Percentiles rank a stretch among this genome's conserved stretches.
phyloP scores from a whole-genome alignment of 2,113 vertebrate genomes.

The Calidris pugnax region DNA sequence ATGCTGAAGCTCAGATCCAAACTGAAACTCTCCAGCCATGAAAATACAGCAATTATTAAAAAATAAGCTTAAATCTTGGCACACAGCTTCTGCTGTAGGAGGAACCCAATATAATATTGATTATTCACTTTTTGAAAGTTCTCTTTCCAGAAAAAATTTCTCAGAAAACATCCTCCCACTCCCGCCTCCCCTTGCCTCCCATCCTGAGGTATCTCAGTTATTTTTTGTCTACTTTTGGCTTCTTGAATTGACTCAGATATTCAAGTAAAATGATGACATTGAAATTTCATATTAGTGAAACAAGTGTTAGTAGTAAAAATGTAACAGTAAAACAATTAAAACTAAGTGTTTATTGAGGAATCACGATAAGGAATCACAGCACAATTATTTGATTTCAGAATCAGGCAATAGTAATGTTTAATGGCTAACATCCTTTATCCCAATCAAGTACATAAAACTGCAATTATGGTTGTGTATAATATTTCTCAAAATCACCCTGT shows the following conservation, averaged over 20 bases:
- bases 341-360: background rate
- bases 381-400: background rate
- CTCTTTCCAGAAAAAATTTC: background rate
- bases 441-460: background rate
- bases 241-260: background rate
- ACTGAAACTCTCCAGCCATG: background rate
- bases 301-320: background rate
- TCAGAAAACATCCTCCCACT: background rate
- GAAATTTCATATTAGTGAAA: background rate
- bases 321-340: background rate
- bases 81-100: background rate
- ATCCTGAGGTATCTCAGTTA: background rate
- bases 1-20: background rate
- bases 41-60: background rate
- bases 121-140: background rate
- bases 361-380: background rate
- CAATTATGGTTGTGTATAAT: background rate
- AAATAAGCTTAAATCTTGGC: background rate
- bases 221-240: background rate
- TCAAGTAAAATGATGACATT: background rate
- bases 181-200: background rate
- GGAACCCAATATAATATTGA: background rate
- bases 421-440: background rate
- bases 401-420: background rate
- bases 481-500: background rate